Conservation (phyloP, 1,140 invertebrate genomes). For the Gryllus bimaculatus region DNA sequence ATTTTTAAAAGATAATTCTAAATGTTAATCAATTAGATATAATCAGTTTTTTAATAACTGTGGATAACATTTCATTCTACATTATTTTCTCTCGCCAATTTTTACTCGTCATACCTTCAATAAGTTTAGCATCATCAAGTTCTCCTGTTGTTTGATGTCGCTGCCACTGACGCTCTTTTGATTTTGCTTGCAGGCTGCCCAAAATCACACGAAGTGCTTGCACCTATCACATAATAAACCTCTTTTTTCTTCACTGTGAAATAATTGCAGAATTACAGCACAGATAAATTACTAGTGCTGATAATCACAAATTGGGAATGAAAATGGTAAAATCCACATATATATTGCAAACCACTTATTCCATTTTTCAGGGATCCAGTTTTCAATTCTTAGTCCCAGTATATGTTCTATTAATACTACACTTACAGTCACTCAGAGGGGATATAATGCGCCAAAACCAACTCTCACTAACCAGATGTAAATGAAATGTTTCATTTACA, state of each 20-base stretch:
- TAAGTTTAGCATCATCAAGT: constrained; percentile 88
- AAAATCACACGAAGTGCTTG: constrained; percentile 49
- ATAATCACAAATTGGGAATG: no score
- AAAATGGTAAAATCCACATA: constrained; percentile 16
- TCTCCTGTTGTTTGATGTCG: constrained; percentile 89
- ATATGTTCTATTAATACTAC: no score
- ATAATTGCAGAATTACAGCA: no score
- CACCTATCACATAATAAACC: constrained; percentile 33
- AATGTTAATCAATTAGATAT: neutral
- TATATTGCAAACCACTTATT: neutral
- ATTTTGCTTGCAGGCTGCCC: constrained; percentile 74
- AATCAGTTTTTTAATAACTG: neutral
- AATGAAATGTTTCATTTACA: no score
- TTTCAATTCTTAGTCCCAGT: no score
- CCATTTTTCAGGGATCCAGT: no score
- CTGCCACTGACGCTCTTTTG: constrained; percentile 87
- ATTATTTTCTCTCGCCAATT: neutral
- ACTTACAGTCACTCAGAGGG: no score
- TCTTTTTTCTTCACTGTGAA: no score
- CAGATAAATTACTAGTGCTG: no score
- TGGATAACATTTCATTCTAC: neutral
- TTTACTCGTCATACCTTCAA: constrained; percentile 59
- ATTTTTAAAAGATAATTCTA: constrained; percentile 4
- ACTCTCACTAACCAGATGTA: no score
- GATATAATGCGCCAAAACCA: no score